Evolutionary conservation across 1,140 invertebrate genomes (phyloP), one percentile per base, ranked within the genome.

Genomic region (Dolichoris vasculosae): DNA sequence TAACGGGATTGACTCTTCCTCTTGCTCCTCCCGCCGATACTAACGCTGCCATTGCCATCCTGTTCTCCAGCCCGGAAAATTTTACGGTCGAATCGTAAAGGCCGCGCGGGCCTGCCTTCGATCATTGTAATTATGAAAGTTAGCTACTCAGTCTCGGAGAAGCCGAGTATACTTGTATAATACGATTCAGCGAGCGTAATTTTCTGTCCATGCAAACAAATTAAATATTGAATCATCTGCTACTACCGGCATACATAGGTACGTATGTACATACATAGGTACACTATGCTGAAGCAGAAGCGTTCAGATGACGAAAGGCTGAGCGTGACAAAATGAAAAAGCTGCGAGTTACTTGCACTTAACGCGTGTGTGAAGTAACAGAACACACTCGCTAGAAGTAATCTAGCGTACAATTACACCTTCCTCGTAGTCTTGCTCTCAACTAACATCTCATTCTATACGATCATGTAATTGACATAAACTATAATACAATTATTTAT

Each of bases 401-500:
- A 84, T 84, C 64, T 40, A 26, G 40, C 26, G 9, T 76, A 20
- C 46, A 83, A 83, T 83, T 83, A 83, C 51, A 71, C 59, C 77
- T 40, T 59, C 46, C 76, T 40, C 51, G 32, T 78, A 35, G n/a
- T 78, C 32, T 55, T 35, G 35, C 46, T 73, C 64, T 73, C 48
- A 11, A 38, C 46, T 78, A 78, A 78, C 35, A 48, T 71, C 82
- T 69, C 83, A 67, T 64, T 79, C 30, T 84, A 43, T 71, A 71
- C 64, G 75, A 64, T 69, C 40, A 71, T 32, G 83, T 79, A 84
- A 84, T 79, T 51, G 76, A 59, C 75, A 17, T 63, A 48, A 79
- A 84, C 76, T 84, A 79, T 79, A 77, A 76, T 80, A 77, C 83
- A 77, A 85, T 80, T 80, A 80, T 69, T 79, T 80, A 84, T 78